Conservation (phyloP, 2,113 vertebrate genomes). For the Bothrops jararaca region DNA sequence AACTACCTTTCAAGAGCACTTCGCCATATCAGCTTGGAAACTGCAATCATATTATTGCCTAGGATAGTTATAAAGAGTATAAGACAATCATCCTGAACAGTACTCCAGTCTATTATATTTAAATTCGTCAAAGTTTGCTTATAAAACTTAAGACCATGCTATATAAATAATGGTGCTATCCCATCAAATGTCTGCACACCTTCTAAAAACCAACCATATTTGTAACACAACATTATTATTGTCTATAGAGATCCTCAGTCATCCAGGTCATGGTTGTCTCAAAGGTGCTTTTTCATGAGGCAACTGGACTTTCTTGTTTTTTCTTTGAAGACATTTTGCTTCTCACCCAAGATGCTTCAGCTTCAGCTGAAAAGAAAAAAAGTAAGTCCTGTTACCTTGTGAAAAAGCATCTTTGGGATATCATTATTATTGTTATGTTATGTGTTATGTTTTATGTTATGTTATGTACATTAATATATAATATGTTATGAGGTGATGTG, state of each 20-base stretch:
- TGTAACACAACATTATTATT: neutral
- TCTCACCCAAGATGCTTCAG: too few species aligned
- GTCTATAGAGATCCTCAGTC: too few species aligned
- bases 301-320: too few species aligned
- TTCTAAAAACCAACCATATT: neutral
- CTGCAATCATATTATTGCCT: neutral
- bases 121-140: neutral
- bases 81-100: neutral
- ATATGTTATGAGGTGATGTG: neutral
- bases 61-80: neutral
- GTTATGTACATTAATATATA: neutral
- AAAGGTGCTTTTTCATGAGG: too few species aligned
- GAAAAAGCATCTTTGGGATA: too few species aligned
- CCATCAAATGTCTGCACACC: neutral
- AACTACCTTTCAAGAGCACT: neutral
- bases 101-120: neutral
- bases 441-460: neutral
- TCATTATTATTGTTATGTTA: neutral
- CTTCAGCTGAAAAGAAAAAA: too few species aligned
- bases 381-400: too few species aligned
- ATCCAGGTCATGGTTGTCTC: too few species aligned
- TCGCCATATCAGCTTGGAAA: neutral
- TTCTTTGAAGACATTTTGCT: too few species aligned
- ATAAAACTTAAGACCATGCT: neutral
- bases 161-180: neutral